These are phyloP conservation scores for Papilio elwesi DNA, from an alignment of 2,888 invertebrate species.

Conservation along the genomic window DNA sequence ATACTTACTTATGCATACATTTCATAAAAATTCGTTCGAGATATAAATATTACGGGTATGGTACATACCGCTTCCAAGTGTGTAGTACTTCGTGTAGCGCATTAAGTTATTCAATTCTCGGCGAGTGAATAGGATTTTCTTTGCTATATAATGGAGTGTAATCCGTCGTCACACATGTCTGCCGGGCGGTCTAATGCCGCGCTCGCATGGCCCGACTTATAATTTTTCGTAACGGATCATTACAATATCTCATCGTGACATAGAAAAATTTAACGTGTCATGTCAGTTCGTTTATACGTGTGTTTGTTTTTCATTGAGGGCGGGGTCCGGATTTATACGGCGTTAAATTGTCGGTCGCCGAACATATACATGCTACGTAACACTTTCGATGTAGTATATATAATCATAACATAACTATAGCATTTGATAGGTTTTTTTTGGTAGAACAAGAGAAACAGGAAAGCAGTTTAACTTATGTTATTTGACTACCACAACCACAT, in stretches of 20 bases:
- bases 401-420: neutral
- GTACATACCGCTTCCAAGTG: conserved; percentile 51
- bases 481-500: too few species aligned
- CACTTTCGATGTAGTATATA: neutral
- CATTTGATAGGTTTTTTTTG: too few species aligned
- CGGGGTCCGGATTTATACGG: conserved; percentile 68
- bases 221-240: conserved; percentile 81
- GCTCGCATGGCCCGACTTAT: conserved; percentile 78
- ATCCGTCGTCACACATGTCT: conserved; percentile 75
- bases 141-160: conserved; percentile 71
- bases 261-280: conserved; percentile 83
- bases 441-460: too few species aligned
- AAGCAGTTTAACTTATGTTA: too few species aligned
- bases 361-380: conserved; percentile 56
- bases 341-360: conserved; percentile 61
- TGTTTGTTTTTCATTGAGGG: conserved; percentile 81
- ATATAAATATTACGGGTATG: neutral
- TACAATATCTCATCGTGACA: conserved; percentile 83
- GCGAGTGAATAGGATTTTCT: conserved; percentile 74
- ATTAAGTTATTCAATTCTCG: conserved; percentile 81
- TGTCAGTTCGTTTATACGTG: conserved; percentile 77
- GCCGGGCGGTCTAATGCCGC: conserved; percentile 72
- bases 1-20: conserved; percentile 31
- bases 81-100: conserved; percentile 60
- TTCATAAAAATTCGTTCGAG: conserved; percentile 37